phyloP scores from a whole-genome alignment of 2,113 vertebrate genomes.

The Periophthalmus modestus region DNA sequence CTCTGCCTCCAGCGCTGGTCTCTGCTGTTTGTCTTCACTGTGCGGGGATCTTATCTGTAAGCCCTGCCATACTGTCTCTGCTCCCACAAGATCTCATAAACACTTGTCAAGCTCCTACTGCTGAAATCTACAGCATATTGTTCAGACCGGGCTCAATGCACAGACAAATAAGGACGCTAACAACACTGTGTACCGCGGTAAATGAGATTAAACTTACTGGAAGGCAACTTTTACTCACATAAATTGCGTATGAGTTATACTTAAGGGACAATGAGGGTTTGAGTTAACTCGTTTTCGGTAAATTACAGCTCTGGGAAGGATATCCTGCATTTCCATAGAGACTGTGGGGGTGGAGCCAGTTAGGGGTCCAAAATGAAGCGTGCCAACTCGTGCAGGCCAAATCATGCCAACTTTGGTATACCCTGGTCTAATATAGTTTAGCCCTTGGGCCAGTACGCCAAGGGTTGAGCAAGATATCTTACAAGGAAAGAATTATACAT shows the following conservation, averaged over 20 bases:
- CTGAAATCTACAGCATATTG: conserved; percentile 63
- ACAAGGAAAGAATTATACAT: background rate
- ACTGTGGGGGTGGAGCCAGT: background rate
- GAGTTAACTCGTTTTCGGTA: background rate
- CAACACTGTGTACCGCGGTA: conserved; percentile 54
- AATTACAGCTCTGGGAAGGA: background rate
- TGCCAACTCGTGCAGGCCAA: background rate
- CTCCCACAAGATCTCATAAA: conserved; percentile 69
- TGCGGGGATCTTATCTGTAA: conserved; percentile 64
- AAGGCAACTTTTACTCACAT: conserved; percentile 37
- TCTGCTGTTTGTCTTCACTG: conserved; percentile 64
- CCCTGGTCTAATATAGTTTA: background rate
- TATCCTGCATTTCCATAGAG: background rate
- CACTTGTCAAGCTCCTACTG: conserved; percentile 66
- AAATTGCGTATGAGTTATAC: conserved; percentile 54
- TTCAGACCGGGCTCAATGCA: conserved; percentile 64
- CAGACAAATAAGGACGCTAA: conserved; percentile 57
- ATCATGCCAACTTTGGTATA: background rate
- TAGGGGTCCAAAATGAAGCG: background rate
- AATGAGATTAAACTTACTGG: conserved; percentile 62
- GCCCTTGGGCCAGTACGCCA: too few relatives aligned
- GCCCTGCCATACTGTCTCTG: conserved; percentile 64
- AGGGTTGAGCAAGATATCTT: background rate
- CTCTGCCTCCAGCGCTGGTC: conserved; percentile 55
- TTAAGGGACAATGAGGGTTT: conserved; percentile 21